A percentile compares a stretch with the other conserved stretches of the same genome.
Evolutionary conservation across 2,888 invertebrate species (phyloP).

Genomic region (Eupithecia subfuscata): DNA sequence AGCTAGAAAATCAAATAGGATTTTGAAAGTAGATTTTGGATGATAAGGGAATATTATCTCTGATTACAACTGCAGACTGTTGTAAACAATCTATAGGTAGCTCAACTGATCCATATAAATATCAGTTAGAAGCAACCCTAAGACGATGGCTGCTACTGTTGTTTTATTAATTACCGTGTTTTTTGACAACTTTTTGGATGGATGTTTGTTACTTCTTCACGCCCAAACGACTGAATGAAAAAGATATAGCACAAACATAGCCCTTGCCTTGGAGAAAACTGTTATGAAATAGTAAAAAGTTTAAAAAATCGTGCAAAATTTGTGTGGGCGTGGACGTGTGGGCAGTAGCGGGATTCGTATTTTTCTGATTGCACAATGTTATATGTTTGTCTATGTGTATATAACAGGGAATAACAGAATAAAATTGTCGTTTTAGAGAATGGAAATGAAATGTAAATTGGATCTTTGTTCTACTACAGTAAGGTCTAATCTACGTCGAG

Average conservation of each 20-base stretch:
- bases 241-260: no score
- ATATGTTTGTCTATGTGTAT: no score
- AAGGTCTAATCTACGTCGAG: neutral
- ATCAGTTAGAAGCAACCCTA: no score
- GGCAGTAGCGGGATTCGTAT: no score
- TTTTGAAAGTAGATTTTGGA: neutral
- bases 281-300: no score
- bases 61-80: neutral
- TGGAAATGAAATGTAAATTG: constrained; percentile 4
- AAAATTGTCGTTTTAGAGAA: neutral
- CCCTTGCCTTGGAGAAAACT: no score
- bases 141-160: no score
- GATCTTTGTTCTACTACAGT: neutral
- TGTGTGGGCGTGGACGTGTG: no score
- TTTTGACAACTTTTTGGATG: neutral
- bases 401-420: neutral
- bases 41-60: neutral
- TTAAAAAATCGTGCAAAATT: no score
- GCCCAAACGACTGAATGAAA: neutral
- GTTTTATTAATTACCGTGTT: neutral
- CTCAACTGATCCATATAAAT: no score
- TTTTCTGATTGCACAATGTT: no score
- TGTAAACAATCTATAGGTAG: no score
- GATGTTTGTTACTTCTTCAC: neutral
- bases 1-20: neutral